phyloP scores from a whole-genome alignment of 1,140 invertebrate genomes.

The Phortica variegata region DNA sequence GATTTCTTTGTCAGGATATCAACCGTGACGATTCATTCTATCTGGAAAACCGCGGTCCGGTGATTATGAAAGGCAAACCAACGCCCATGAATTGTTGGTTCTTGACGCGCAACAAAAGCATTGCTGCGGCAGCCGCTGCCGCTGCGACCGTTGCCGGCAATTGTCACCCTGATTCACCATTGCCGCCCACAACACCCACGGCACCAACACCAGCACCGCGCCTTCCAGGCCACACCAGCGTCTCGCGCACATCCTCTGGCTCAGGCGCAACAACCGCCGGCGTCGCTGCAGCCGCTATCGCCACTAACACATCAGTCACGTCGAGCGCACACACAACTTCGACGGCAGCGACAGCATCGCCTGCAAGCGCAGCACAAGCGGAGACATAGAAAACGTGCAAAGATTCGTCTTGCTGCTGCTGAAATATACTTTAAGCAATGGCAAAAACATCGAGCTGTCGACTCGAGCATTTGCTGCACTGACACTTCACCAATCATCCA shows the following conservation, averaged over 20 bases:
- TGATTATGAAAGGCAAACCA: slow-evolving; percentile 95
- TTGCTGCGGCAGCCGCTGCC: slow-evolving; percentile 10
- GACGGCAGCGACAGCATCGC: background rate
- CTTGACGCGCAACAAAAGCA: slow-evolving; percentile 63
- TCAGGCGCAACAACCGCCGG: background rate
- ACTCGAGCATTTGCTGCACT: slow-evolving; percentile 12
- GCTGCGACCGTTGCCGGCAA: slow-evolving; percentile 27
- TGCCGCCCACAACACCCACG: slow-evolving; percentile 36
- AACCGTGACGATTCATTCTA: slow-evolving; percentile 85
- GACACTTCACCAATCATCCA: slow-evolving; percentile 14
- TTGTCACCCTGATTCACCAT: slow-evolving; percentile 43
- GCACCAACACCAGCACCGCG: slow-evolving; percentile 17
- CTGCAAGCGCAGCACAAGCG: slow-evolving; percentile 15
- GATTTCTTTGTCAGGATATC: slow-evolving; percentile 77
- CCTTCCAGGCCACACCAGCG: slow-evolving; percentile 28
- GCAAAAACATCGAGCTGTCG: slow-evolving; percentile 19
- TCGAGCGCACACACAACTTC: slow-evolving; percentile 1
- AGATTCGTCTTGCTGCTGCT: slow-evolving; percentile 45
- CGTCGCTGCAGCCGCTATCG: background rate
- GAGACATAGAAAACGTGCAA: slow-evolving; percentile 44
- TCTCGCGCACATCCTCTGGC: slow-evolving; percentile 40
- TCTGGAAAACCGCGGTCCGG: slow-evolving; percentile 83
- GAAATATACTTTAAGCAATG: slow-evolving; percentile 45
- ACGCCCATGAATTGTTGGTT: slow-evolving; percentile 96
- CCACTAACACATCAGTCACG: background rate